Base-by-base conservation (phyloP, 2,797 vertebrate species). In the Pempheris klunzingeri region DNA sequence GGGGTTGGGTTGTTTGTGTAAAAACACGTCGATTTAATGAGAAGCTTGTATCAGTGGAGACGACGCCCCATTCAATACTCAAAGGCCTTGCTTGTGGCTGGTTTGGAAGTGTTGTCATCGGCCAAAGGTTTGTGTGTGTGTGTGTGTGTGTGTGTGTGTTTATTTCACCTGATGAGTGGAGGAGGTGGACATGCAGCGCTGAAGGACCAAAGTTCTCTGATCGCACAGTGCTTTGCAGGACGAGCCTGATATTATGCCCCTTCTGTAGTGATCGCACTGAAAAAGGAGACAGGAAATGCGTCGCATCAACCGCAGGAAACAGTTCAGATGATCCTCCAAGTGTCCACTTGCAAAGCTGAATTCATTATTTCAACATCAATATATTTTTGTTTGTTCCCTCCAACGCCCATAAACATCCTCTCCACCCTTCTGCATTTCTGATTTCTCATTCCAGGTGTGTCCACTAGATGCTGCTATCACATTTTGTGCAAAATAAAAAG, bases 231-330 rank as follows among this genome's bases (percentile, higher is more conserved):
- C 96, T 78, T 96, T 97, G 86, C 98, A 99, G 0, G 96, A 93
- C 0, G 98, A 98, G 68, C 98, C 98, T 0, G 98, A 96, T 89
- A 99, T 99, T 22, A 99, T 96, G 3, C 98, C 98, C 74, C 97
- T 96, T 81, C 91, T 97, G 87, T 98, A 99, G 92, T 99, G 97
- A 88, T 99, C 97, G 7, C 98, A 99, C 98, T 99, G 92, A 18
- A 36, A 69, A 53, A 82, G 18, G 12, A 70, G 75, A 74, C 39
- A 78, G 60, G 43, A 79, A 69, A 74, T 22, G 8, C 24, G 30
- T 8, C 0, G 2, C 4, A 39, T 79, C 52, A 61, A 22, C 22
- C 1, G 55, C 36, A 66, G 75, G 53, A 84, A 81, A 50, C 49
- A 20, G 3, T 24, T 44, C 14, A n/a, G 38, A 68, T n/a, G 5